phyloP scores from a whole-genome alignment of 2,888 invertebrate genomes.

The Dione juno region DNA sequence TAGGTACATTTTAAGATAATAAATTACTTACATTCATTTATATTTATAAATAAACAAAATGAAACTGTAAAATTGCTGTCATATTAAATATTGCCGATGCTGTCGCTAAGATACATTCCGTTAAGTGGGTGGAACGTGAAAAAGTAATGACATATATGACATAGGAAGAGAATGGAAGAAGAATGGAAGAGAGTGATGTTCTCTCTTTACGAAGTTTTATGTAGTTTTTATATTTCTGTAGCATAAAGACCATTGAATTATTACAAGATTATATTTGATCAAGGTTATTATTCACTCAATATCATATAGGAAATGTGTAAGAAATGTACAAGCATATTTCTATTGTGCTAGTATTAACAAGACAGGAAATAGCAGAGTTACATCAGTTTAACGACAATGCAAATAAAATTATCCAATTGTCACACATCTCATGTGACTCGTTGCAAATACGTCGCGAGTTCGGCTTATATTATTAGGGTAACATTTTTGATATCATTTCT shows the following conservation, averaged over 20 bases:
- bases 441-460: not conserved
- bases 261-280: not conserved
- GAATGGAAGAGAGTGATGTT: no score
- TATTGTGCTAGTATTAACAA: slow-evolving; percentile 6
- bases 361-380: slow-evolving; percentile 12
- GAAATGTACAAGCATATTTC: not conserved
- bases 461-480: not conserved
- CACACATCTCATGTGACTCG: slow-evolving; percentile 13
- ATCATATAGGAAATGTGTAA: not conserved
- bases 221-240: not conserved
- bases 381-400: slow-evolving; percentile 18
- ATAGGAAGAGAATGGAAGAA: no score
- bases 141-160: not conserved
- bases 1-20: no score
- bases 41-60: no score
- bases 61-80: no score
- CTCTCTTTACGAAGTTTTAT: not conserved
- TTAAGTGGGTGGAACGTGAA: not conserved
- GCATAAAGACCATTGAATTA: not conserved
- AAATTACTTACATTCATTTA: no score
- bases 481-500: not conserved
- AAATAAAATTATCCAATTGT: slow-evolving; percentile 25
- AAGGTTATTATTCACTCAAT: not conserved
- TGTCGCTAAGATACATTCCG: not conserved
- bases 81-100: no score